A percentile compares a stretch with the other conserved stretches of the same genome.
Conservation (phyloP, 2,113 vertebrate species). For the Grantiella picta region DNA sequence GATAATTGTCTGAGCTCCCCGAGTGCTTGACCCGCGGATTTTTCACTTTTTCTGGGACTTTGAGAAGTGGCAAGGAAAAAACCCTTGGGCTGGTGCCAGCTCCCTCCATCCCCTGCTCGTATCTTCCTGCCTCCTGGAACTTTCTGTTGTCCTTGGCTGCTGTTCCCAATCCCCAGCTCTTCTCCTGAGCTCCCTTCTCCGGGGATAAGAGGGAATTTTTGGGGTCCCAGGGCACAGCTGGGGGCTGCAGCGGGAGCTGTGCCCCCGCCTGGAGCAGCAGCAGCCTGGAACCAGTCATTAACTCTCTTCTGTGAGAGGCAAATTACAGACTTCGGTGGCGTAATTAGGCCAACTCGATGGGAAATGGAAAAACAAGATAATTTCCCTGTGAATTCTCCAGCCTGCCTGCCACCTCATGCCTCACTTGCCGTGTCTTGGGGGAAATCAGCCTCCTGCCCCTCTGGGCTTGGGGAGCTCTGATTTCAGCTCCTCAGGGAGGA, state of each 20-base stretch:
- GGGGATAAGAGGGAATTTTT: background rate
- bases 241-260: background rate
- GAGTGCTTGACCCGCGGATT: background rate
- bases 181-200: background rate
- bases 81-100: background rate
- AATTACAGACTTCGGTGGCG: conserved; percentile 47
- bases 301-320: conserved; percentile 39
- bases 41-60: background rate
- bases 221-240: background rate
- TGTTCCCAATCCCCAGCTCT: background rate
- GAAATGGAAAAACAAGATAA: conserved; percentile 50
- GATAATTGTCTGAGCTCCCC: background rate
- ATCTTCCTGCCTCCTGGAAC: background rate
- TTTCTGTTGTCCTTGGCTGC: background rate
- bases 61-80: background rate
- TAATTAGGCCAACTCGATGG: conserved; percentile 44
- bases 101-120: fast-evolving
- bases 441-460: background rate
- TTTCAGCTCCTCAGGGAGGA: background rate
- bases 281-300: conserved; percentile 29
- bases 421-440: background rate
- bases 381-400: background rate
- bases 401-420: background rate
- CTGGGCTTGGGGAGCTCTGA: background rate
- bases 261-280: background rate